Evolutionary conservation across 1,140 invertebrate genomes (phyloP).

Genomic region (Nephila pilipes): DNA sequence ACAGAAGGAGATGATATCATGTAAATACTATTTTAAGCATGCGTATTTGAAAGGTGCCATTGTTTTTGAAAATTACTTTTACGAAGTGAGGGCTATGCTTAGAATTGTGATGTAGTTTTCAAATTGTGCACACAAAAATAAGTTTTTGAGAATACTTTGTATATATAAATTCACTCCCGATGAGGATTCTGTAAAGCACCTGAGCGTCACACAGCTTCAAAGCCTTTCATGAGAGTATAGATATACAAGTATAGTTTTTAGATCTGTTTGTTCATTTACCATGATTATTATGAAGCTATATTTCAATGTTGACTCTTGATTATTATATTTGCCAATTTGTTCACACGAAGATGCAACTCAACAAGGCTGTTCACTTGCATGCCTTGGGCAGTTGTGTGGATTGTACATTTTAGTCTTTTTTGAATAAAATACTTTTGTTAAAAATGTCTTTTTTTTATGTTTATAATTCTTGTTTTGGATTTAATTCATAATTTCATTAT

Average conservation of each 20-base stretch:
- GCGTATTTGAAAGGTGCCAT: slow-evolving; percentile 4
- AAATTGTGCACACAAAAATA: slow-evolving; percentile 21
- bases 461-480: too few relatives aligned
- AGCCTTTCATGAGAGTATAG: slow-evolving; percentile 65
- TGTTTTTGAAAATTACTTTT: slow-evolving; percentile 33
- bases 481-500: too few relatives aligned
- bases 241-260: slow-evolving; percentile 68
- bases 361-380: neutral
- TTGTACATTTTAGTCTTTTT: slow-evolving; percentile 74
- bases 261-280: slow-evolving; percentile 50
- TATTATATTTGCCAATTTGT: slow-evolving; percentile 72
- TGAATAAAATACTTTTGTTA: slow-evolving; percentile 75
- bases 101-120: slow-evolving; percentile 46
- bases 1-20: slow-evolving; percentile 30
- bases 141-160: slow-evolving; percentile 43
- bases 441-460: neutral
- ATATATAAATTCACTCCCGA: slow-evolving; percentile 36
- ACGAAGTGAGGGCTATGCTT: slow-evolving; percentile 20
- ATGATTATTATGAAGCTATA: slow-evolving; percentile 60
- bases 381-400: slow-evolving; percentile 42
- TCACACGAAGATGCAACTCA: slow-evolving; percentile 45
- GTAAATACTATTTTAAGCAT: slow-evolving; percentile 55
- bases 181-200: slow-evolving; percentile 45
- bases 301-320: slow-evolving; percentile 63
- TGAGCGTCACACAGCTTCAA: slow-evolving; percentile 42